Evolutionary conservation across 2,113 vertebrate species (phyloP), one percentile per base, ranked within the genome.

Genomic region (Loxodonta africana): DNA sequence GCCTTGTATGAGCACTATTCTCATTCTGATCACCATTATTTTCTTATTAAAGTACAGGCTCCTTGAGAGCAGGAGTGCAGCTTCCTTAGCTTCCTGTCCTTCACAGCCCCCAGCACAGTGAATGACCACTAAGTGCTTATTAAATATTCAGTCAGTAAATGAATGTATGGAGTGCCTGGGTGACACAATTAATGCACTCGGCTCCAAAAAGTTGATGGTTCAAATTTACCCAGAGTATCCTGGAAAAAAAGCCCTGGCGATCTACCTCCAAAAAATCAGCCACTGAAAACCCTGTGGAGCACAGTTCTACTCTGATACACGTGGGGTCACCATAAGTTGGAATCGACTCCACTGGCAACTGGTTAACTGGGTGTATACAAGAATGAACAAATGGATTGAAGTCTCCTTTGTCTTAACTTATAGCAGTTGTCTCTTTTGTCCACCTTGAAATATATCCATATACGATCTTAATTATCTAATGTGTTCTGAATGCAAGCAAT

Each of bases 401-500:
- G 8, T 33, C 20, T 78, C 67, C n/a, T 28, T 48, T 26, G 37
- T 93, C 80, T 92, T 82, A 48, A 83, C n/a, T 78, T 46, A 0
- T 12, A 41, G 21, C 18, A 21, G 60, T 95, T 30, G 21, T 9
- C 15, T 65, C 33, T 83, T 94, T 88, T 63, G 51, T 65, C 21
- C 11, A 90, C 30, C 41, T 87, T 67, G 33, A 41, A 44, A 33
- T 81, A 30, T 53, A 53, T 51, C 83, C 63, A 48, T 14, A 48
- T 23, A 28, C 2, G 41, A n/a, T 83, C 46, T 88, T 74, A 53
- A 73, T 90, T 85, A 65, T 80, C 57, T 77, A 57, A 73, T 51
- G 7, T 82, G 33, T 95, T 95, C 51, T 95, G 33, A 81, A 62
- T 83, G 48, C 10, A 83, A 84, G 65, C 60, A 33, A 57, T 37